phyloP scores from a whole-genome alignment of 2,888 invertebrate species.

The Eudemis profundana region DNA sequence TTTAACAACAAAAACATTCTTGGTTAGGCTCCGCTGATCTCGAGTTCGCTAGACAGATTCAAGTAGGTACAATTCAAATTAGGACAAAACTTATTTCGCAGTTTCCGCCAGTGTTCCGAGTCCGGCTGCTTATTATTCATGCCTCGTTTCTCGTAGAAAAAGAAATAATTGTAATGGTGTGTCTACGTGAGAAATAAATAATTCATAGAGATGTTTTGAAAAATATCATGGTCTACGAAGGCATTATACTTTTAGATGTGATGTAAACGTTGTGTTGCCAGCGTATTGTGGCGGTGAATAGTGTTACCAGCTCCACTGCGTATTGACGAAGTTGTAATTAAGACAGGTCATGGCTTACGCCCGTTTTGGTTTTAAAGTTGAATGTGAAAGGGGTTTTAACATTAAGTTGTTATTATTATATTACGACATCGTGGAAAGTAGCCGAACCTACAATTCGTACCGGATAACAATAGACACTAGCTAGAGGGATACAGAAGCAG shows the following conservation, averaged over 20 bases:
- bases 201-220: constrained; percentile 80
- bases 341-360: constrained; percentile 20
- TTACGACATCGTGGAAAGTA: no score
- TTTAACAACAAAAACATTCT: not conserved
- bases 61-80: constrained; percentile 34
- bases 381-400: not conserved
- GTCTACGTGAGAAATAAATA: constrained; percentile 77
- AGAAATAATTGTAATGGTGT: constrained; percentile 80
- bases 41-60: constrained; percentile 11
- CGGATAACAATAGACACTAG: no score
- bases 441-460: no score
- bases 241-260: constrained; percentile 78
- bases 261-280: constrained; percentile 59
- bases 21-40: not conserved
- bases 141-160: constrained; percentile 71
- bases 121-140: constrained; percentile 68
- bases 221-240: constrained; percentile 74
- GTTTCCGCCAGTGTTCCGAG: constrained; percentile 53
- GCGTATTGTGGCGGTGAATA: constrained; percentile 32
- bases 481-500: no score
- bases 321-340: constrained; percentile 29
- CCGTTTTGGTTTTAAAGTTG: not conserved
- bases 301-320: constrained; percentile 5
- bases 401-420: no score
- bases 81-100: constrained; percentile 36